Base-by-base conservation (phyloP, 2,888 invertebrate species). In the Drosophila subsilvestris region DNA sequence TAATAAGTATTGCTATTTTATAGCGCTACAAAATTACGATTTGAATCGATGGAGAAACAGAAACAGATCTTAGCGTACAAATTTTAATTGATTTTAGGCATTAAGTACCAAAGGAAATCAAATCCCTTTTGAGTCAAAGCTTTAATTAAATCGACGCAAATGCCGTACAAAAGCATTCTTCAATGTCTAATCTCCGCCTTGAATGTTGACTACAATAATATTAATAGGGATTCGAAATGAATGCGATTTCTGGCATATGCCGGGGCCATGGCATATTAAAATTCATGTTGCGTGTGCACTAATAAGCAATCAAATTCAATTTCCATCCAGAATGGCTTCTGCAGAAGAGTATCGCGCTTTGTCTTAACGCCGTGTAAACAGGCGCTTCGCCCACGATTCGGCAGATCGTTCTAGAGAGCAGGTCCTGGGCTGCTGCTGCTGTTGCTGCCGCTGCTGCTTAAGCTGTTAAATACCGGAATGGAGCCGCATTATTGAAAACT, bases 261-360 rank as follows among this genome's bases (percentile, higher is more conserved):
- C 42, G n/a, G 32, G 14, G 18, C 20, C 20, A 43, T 6, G 50
- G 55, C 50, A 75, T 74, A 85, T 82, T 81, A 65, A 75, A 86
- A 88, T 82, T 76, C 82, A 88, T 79, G 63, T 68, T 57, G 79
- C 88, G 67, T 75, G 54, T 67, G 69, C 79, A 70, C 63, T 72
- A 75, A 87, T 72, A 79, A 76, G 74, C 71, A 67, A 82, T 85
- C 63, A 79, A 86, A 79, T 78, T 54, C 67, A 69, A 82, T 76
- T 76, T 71, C 58, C 73, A 47, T 27, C 49, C 48, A 60, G 66
- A 45, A n/a, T 47, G 51, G 20, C 42, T 43, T 18, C 51, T 48
- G 48, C 43, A 37, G 14, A 4, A 22, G 22, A n/a, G n/a, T 32
- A 12, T n/a, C n/a, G 9, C 37, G 10, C 22, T 6, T 53, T 56